Evolutionary conservation across 2,888 invertebrate genomes (phyloP), one percentile per base, ranked within the genome.

Genomic region (Prosapia bicincta): DNA sequence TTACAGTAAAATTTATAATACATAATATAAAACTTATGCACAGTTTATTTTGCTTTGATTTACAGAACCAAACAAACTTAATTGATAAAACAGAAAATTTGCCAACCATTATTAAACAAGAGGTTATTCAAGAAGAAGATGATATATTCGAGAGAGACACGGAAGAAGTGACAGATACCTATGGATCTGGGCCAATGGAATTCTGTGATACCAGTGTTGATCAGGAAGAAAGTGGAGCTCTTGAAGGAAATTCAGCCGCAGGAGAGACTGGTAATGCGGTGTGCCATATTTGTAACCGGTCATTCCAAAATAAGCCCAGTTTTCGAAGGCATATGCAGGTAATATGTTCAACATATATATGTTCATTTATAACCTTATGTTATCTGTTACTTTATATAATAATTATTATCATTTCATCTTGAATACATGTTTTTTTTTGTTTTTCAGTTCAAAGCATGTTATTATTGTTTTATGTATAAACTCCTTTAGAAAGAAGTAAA

Each of bases 291-390:
- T 81, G 81, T 32, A 79, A 78, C 66, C 76, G 78, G 7, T 30
- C 76, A 7, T 81, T 80, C 38, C 74, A 78, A 15, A 81, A 77
- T 66, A 78, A 77, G 43, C 78, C 78, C 26, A 79, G 80, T 20
- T 77, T 80, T 9, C 78, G 79, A 32, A 74, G 80, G 25, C 81
- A 82, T 20, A 78, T 81, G 78, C 80, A 43, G 73, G 73, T 73
- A 73, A 73, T n/a, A n/a, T n/a, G n/a, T n/a, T n/a, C n/a, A n/a
- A n/a, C n/a, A n/a, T n/a, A n/a, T n/a, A n/a, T n/a, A n/a, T n/a
- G n/a, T n/a, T n/a, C n/a, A n/a, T n/a, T n/a, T n/a, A n/a, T n/a
- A n/a, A n/a, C n/a, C n/a, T n/a, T n/a, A n/a, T n/a, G n/a, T n/a
- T n/a, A n/a, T n/a, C n/a, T n/a, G n/a, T n/a, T n/a, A n/a, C n/a